These are phyloP conservation scores for Hoplias malabaricus DNA, from an alignment of 2,113 vertebrate species.

Conservation along the genomic window DNA sequence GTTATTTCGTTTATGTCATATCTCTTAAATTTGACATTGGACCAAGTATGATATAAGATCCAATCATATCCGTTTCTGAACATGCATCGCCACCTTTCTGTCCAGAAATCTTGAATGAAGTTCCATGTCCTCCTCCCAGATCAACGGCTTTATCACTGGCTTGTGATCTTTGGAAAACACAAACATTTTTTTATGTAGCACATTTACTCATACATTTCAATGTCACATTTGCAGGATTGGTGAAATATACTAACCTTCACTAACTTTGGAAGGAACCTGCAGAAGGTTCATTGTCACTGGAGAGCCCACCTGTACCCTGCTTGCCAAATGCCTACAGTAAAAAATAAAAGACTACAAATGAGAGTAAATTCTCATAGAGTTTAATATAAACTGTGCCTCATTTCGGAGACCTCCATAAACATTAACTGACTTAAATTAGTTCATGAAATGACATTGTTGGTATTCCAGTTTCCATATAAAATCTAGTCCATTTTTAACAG, in stretches of 20 bases:
- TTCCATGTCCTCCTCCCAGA: constrained; percentile 86
- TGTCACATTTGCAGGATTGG: background rate
- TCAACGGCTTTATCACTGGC: constrained; percentile 70
- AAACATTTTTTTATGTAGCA: too few species aligned
- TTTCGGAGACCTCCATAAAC: too few species aligned
- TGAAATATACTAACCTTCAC: constrained; percentile 64
- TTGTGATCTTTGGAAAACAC: constrained; percentile 63
- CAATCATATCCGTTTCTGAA: background rate
- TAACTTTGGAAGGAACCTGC: constrained; percentile 67
- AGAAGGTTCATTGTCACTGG: constrained; percentile 71
- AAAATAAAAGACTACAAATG: background rate
- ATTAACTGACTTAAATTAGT: too few species aligned
- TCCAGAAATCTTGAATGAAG: constrained; percentile 83
- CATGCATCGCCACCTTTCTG: constrained; percentile 78
- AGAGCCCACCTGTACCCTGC: constrained; percentile 80
- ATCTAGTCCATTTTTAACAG: too few species aligned
- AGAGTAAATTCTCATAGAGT: too few species aligned
- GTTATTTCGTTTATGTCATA: background rate
- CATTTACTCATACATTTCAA: too few species aligned
- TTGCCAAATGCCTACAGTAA: constrained; percentile 73
- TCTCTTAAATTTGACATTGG: too few species aligned
- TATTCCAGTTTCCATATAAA: too few species aligned
- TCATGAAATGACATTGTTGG: too few species aligned
- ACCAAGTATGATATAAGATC: too few species aligned
- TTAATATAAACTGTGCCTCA: too few species aligned